Conservation (phyloP, 2,888 invertebrate species). For the Sarcophaga carnaria region DNA sequence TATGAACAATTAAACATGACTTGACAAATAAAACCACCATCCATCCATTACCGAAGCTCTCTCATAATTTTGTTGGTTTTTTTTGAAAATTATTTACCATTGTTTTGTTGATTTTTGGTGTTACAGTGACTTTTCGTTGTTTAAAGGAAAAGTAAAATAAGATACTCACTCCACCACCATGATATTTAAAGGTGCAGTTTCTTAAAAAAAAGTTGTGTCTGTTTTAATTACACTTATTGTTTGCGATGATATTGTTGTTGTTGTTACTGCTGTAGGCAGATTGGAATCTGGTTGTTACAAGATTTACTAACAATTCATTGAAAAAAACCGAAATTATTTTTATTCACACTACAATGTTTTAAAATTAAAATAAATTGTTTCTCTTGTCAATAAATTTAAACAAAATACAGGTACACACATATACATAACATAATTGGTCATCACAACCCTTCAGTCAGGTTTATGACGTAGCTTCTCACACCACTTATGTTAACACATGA, state of each 20-base stretch:
- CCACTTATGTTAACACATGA: too few species aligned
- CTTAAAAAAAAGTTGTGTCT: conserved; percentile 7
- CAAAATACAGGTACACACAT: too few species aligned
- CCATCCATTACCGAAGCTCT: neutral
- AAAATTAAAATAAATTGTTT: too few species aligned
- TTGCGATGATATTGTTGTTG: neutral
- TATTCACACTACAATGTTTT: neutral
- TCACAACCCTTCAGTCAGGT: too few species aligned
- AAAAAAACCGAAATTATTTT: neutral
- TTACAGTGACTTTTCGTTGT: conserved; percentile 11
- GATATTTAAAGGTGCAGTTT: neutral
- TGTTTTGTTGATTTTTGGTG: neutral
- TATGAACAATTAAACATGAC: conserved; percentile 63
- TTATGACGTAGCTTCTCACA: too few species aligned
- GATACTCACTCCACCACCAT: neutral
- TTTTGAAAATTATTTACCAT: conserved; percentile 20
- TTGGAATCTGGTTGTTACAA: too few species aligned
- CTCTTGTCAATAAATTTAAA: too few species aligned
- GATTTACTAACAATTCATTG: neutral
- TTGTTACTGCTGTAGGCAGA: neutral
- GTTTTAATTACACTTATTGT: conserved; percentile 8
- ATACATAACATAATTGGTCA: too few species aligned
- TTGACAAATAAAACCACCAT: conserved; percentile 52
- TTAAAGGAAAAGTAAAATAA: neutral
- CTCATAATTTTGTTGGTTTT: neutral